phyloP scores from a whole-genome alignment of 2,113 vertebrate genomes.

The Gallinago paraguaiae region DNA sequence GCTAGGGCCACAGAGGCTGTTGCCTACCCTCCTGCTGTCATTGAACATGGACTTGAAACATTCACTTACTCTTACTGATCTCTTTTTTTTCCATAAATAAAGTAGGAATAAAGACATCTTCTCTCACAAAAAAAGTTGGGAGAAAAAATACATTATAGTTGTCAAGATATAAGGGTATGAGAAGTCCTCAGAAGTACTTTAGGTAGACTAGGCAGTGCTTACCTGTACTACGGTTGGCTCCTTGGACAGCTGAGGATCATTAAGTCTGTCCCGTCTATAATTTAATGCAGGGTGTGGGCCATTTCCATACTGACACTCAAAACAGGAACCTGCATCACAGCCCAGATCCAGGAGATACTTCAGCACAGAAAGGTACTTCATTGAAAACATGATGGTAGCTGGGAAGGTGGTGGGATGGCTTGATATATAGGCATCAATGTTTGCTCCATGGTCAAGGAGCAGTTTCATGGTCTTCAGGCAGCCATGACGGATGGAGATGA shows the following conservation, averaged over 20 bases:
- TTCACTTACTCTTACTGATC: neutral
- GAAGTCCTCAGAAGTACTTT: neutral
- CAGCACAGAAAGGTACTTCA: conserved; percentile 84
- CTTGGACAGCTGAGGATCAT: conserved; percentile 56
- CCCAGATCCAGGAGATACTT: conserved; percentile 89
- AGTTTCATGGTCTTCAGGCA: conserved; percentile 82
- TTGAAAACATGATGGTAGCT: conserved; percentile 85
- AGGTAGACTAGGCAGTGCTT: neutral
- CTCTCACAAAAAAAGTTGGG: neutral
- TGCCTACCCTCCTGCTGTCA: neutral
- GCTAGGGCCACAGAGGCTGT: neutral
- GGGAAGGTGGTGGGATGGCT: conserved; percentile 87
- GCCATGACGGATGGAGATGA: conserved; percentile 88
- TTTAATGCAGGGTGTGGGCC: conserved; percentile 79
- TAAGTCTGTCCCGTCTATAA: conserved; percentile 55
- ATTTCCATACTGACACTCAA: conserved; percentile 82
- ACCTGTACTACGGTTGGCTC: conserved; percentile 75
- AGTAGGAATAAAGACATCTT: neutral
- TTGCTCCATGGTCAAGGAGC: conserved; percentile 88
- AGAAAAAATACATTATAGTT: neutral
- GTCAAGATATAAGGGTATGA: neutral
- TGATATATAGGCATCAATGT: conserved; percentile 81
- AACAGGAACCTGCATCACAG: conserved; percentile 85
- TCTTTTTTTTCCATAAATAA: neutral
- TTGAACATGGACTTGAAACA: neutral